Evolutionary conservation across 2,888 invertebrate genomes (phyloP).

Genomic region (Lithodes maja): DNA sequence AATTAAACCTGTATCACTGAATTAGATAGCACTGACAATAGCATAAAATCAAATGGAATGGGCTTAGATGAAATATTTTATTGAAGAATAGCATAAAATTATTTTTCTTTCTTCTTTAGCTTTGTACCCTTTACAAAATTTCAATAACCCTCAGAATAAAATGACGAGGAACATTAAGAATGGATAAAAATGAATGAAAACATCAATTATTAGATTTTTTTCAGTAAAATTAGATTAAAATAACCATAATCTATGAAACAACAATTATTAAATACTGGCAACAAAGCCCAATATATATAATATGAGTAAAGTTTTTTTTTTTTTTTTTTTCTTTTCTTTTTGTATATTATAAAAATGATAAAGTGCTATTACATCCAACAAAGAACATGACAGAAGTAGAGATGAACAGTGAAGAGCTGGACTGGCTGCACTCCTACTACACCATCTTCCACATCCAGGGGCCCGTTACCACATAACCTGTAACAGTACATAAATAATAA

Average conservation of each 20-base stretch:
- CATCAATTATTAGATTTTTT: conserved; percentile 19
- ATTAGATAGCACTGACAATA: conserved; percentile 15
- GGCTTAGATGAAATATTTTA: neutral
- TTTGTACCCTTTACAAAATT: conserved; percentile 27
- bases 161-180: neutral
- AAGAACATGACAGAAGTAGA: neutral
- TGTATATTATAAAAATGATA: conserved; percentile 16
- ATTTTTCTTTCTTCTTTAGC: conserved; percentile 14
- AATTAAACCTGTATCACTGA: conserved; percentile 2
- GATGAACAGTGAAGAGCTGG: conserved; percentile 23
- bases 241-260: conserved; percentile 31
- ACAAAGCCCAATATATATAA: neutral
- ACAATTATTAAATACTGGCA: conserved; percentile 31
- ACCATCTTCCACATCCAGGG: conserved; percentile 63
- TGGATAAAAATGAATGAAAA: conserved; percentile 26
- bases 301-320: neutral
- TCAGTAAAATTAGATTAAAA: conserved; percentile 43
- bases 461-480: conserved; percentile 51
- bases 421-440: conserved; percentile 17
- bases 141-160: conserved; percentile 5
- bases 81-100: conserved; percentile 33
- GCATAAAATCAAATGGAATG: neutral
- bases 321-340: neutral
- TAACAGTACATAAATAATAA: neutral
- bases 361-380: conserved; percentile 20